Percentiles rank a stretch among this genome's conserved stretches.
Evolutionary conservation across 2,113 vertebrate genomes (phyloP).

Genomic region (Cynocephalus volans): DNA sequence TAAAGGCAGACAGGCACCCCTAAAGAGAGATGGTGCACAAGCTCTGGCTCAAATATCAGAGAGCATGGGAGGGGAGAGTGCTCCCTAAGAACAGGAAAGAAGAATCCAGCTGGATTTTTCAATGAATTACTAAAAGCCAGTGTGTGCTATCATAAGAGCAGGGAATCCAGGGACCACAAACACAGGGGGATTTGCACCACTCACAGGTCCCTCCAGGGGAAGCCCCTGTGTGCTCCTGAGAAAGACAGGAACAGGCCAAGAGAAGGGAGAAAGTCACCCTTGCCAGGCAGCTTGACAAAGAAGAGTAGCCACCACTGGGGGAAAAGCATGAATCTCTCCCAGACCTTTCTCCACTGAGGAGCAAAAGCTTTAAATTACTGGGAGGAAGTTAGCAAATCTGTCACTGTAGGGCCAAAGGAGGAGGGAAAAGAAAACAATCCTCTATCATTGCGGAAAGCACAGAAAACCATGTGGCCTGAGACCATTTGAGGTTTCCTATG

Average conservation of each 20-base stretch:
- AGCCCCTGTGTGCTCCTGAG: not conserved
- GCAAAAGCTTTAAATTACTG: not conserved
- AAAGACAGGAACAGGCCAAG: not conserved
- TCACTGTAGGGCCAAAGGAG: not conserved
- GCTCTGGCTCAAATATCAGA: not conserved
- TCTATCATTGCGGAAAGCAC: not conserved
- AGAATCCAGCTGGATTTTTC: not conserved
- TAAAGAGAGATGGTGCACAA: not conserved
- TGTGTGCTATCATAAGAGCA: not conserved
- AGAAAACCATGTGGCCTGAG: not conserved
- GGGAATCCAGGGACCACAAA: not conserved
- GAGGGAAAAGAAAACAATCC: not conserved
- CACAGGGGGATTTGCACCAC: not conserved
- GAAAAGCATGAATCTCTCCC: not conserved
- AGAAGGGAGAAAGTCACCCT: not conserved
- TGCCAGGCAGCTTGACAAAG: too few relatives aligned
- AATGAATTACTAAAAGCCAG: not conserved
- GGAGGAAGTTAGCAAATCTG: not conserved
- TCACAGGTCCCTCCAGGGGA: not conserved
- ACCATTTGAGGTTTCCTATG: not conserved
- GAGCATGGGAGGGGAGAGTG: not conserved
- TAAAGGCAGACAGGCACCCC: not conserved
- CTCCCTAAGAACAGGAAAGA: not conserved
- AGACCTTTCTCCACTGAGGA: not conserved
- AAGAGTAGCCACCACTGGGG: not conserved